phyloP scores from a whole-genome alignment of 2,888 invertebrate species.

The Eudasyphora cyanicolor region DNA sequence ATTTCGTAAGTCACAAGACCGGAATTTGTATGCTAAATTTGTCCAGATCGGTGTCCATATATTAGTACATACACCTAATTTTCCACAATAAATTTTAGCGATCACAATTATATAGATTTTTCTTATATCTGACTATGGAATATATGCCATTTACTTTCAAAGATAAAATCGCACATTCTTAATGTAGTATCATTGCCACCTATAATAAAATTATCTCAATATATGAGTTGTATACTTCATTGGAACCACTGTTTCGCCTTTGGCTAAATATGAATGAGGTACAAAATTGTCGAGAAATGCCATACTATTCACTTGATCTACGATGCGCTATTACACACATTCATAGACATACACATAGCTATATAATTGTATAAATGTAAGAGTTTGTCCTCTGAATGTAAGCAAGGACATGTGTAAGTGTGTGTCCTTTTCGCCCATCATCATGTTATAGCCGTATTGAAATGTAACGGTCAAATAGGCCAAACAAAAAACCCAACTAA shows the following conservation, averaged over 20 bases:
- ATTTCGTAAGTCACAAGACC: no score
- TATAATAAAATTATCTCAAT: no score
- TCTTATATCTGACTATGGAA: no score
- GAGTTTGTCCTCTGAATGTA: constrained; percentile 1
- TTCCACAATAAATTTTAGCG: no score
- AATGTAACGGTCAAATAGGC: constrained; percentile 59
- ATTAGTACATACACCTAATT: no score
- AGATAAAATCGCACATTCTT: no score
- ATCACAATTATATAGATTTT: no score
- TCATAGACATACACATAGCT: neutral
- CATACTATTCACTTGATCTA: constrained; percentile 7
- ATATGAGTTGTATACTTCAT: neutral
- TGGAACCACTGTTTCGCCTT: neutral
- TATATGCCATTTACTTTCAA: no score
- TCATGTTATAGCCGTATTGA: constrained; percentile 43
- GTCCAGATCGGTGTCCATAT: no score
- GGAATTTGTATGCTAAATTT: no score
- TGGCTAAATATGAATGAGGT: constrained; percentile 7
- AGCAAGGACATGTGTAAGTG: neutral
- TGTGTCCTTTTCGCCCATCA: constrained; percentile 5
- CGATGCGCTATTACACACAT: neutral
- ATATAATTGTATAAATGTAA: neutral
- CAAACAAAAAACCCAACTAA: constrained; percentile 14
- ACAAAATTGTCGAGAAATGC: neutral
- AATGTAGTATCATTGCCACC: no score